phyloP scores from a whole-genome alignment of 2,888 invertebrate species.

The Hydriomena furcata region DNA sequence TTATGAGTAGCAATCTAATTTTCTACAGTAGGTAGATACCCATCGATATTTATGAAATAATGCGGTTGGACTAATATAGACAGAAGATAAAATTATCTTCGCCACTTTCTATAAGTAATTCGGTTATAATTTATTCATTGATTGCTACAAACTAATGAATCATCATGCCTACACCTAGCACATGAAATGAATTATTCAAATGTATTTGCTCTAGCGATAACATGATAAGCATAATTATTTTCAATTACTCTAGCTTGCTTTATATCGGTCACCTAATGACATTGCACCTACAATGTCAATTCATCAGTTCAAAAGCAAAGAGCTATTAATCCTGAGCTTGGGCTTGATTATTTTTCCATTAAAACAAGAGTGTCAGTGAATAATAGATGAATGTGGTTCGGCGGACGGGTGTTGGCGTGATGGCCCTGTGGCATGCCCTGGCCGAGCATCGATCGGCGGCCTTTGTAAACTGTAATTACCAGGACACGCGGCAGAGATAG shows the following conservation, averaged over 20 bases:
- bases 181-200: slow-evolving; percentile 20
- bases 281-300: slow-evolving; percentile 39
- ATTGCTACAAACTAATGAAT: not conserved
- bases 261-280: slow-evolving; percentile 36
- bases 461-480: slow-evolving; percentile 43
- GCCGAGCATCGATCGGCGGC: slow-evolving; percentile 56
- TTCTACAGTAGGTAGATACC: not conserved
- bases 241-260: slow-evolving; percentile 19
- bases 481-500: slow-evolving; percentile 40
- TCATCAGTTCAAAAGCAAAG: slow-evolving; percentile 58
- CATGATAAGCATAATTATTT: slow-evolving; percentile 7
- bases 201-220: slow-evolving; percentile 11
- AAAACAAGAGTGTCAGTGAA: slow-evolving; percentile 59
- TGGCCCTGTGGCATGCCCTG: slow-evolving; percentile 40
- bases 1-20: not conserved
- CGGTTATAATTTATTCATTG: slow-evolving; percentile 1
- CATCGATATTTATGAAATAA: no score
- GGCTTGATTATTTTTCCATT: slow-evolving; percentile 66
- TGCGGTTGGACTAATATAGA: slow-evolving; percentile 1
- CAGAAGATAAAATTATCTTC: not conserved
- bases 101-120: slow-evolving; percentile 12
- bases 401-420: slow-evolving; percentile 54
- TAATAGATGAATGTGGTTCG: slow-evolving; percentile 58
- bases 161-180: not conserved
- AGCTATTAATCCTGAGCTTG: slow-evolving; percentile 66